Conservation (phyloP, 2,797 vertebrate genomes). For the Ictinia mississippiensis region DNA sequence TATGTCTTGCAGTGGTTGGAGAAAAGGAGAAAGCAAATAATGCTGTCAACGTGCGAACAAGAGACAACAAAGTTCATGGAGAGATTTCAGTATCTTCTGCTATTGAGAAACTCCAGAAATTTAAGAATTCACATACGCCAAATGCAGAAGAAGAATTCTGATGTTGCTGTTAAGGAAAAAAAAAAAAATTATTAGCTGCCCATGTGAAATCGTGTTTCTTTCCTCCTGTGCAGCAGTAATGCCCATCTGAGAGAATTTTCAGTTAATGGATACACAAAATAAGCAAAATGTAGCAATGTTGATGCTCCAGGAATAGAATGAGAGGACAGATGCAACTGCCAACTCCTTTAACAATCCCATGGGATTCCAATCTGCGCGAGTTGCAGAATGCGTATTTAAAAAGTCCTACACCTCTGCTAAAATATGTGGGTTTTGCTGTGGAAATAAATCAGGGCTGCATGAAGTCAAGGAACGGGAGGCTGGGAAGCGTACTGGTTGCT, state of each 20-base stretch:
- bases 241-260: not conserved
- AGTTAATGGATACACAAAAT: not conserved
- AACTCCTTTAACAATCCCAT: not conserved
- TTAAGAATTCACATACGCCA: constrained; percentile 79
- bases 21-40: constrained; percentile 90
- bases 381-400: not conserved
- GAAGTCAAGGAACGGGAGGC: not conserved
- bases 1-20: constrained; percentile 86
- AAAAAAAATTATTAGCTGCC: not conserved
- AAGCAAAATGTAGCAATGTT: not conserved
- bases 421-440: not conserved
- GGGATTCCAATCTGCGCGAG: not conserved
- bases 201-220: not conserved
- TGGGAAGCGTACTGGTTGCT: not conserved
- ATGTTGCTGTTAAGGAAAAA: not conserved
- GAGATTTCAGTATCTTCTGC: constrained; percentile 82
- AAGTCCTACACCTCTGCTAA: not conserved
- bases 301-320: not conserved
- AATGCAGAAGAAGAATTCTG: constrained; percentile 90
- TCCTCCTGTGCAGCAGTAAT: not conserved
- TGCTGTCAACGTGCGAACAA: constrained; percentile 89
- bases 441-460: not conserved
- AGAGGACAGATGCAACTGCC: not conserved
- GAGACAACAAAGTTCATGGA: constrained; percentile 94
- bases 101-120: constrained; percentile 82